Percentiles rank a stretch among this genome's conserved stretches.
Conservation (phyloP, 2,797 vertebrate genomes). For the Pygocentrus nattereri region DNA sequence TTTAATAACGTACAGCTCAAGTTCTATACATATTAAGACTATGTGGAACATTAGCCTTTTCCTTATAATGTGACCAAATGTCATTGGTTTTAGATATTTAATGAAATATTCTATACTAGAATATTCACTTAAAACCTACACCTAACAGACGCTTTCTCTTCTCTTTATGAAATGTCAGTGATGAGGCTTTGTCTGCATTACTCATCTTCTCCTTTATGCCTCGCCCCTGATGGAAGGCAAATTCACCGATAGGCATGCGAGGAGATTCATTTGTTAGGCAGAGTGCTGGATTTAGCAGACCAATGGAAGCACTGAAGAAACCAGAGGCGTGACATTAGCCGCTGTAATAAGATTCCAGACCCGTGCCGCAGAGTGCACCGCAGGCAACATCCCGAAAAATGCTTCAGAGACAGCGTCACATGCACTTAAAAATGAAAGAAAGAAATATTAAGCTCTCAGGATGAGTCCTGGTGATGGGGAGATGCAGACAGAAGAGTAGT, state of each 20-base stretch:
- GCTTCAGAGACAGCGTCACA: neutral
- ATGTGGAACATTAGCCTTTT: neutral
- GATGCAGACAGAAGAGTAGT: conserved; percentile 1
- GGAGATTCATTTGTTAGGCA: conserved; percentile 19
- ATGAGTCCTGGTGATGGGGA: neutral
- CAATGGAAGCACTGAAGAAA: conserved; percentile 11
- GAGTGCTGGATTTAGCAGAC: conserved; percentile 18
- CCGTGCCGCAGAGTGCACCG: neutral
- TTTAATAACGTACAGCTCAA: neutral
- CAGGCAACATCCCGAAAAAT: neutral
- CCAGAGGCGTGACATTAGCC: conserved; percentile 39
- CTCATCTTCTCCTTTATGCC: neutral
- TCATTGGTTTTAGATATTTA: neutral
- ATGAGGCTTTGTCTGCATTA: neutral
- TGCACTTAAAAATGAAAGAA: neutral
- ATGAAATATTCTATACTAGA: neutral
- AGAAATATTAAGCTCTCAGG: neutral
- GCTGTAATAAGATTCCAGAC: conserved; percentile 35
- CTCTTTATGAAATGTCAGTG: neutral
- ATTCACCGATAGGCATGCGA: neutral
- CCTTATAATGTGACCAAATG: neutral
- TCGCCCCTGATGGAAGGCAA: neutral
- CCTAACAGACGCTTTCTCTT: neutral
- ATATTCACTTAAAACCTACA: neutral
- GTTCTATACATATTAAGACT: neutral